Conservation (phyloP, 2,888 invertebrate genomes). For the Hipparchia sbordonii region DNA sequence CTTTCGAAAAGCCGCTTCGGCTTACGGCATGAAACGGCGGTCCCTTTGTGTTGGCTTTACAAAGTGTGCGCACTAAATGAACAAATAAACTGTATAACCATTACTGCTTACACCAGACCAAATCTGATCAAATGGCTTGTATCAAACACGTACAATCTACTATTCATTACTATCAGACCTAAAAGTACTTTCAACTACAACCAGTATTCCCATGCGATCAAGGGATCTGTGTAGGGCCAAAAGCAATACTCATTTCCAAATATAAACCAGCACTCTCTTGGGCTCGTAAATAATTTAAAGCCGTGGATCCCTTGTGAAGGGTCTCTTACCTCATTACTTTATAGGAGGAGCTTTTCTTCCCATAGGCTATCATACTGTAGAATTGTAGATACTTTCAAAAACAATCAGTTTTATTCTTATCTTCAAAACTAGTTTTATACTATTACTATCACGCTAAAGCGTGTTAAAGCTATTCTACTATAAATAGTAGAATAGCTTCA, state of each 20-base stretch:
- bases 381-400: background rate
- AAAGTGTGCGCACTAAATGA: too few species aligned
- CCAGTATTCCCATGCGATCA: background rate
- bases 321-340: conserved; percentile 19
- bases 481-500: too few species aligned
- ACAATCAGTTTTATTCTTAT: background rate
- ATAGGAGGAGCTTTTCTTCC: conserved; percentile 17
- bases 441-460: too few species aligned
- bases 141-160: too few species aligned
- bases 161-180: background rate
- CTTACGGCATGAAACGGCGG: too few species aligned
- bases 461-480: too few species aligned
- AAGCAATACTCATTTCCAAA: conserved; percentile 20
- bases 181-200: background rate
- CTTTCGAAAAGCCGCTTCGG: too few species aligned
- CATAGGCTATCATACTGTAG: background rate
- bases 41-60: too few species aligned
- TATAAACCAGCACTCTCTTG: conserved; percentile 13
- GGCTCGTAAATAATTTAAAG: conserved; percentile 26
- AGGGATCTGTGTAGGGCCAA: background rate
- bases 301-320: conserved; percentile 3
- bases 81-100: too few species aligned
- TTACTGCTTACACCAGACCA: too few species aligned
- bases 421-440: too few species aligned
- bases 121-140: too few species aligned